Base-by-base conservation (phyloP, 2,797 vertebrate genomes). In the Chelmon rostratus region DNA sequence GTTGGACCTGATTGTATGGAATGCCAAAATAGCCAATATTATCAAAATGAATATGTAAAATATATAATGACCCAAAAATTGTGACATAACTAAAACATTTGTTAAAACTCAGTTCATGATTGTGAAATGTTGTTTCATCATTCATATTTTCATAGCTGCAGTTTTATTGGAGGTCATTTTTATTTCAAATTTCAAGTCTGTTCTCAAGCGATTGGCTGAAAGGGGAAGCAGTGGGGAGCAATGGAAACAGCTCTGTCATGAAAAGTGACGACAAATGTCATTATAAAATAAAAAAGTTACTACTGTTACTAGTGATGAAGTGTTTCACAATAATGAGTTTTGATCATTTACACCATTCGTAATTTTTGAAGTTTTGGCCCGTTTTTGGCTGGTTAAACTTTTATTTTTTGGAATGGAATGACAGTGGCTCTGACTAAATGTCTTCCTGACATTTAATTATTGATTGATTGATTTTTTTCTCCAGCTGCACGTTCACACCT, bases 61-160 rank as follows among this genome's bases (percentile, higher is more conserved):
- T 18, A 40, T 37, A 12, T 42, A 4, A 57, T 42, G 1, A 49
- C 38, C 11, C 5, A 28, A 11, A 38, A 18, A 61, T 25, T 40
- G 44, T 71, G 11, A 38, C 23, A 23, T 72, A 15, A 35, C 79
- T 28, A 23, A 47, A 62, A 31, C 42, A 42, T 53, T 44, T 37
- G n/a, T 46, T 38, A 37, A 57, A 59, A n/a, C 50, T 68, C 1
- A 15, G 28, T 31, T 4, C 31, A 31, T 31, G 28, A 31, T 31
- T 31, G 31, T 31, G 28, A 31, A 31, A n/a, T n/a, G n/a, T n/a
- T n/a, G n/a, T n/a, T n/a, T n/a, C n/a, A n/a, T n/a, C n/a, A n/a
- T n/a, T n/a, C 1, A 23, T 21, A 56, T 54, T 49, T 28, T 47
- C 11, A 12, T 16, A 12, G 28, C 46, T 50, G 33, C 4, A 25